These are phyloP conservation scores for Alca torda DNA, from an alignment of 2,797 vertebrate species.

Conservation along the genomic window DNA sequence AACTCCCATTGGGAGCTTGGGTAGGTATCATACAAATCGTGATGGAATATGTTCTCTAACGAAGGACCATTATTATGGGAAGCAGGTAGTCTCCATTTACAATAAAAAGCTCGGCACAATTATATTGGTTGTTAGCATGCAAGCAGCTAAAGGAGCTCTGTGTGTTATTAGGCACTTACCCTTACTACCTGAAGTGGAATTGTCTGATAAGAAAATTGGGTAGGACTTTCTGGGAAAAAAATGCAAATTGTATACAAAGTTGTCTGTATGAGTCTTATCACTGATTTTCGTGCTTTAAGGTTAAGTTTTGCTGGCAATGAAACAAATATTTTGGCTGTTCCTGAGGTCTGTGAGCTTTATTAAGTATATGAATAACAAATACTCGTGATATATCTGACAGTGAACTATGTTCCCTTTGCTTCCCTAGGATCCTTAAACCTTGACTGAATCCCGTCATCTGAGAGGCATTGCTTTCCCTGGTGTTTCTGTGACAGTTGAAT, in stretches of 20 bases:
- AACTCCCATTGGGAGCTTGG: slow-evolving; percentile 8
- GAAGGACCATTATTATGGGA: slow-evolving; percentile 39
- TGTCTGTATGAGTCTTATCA: background rate
- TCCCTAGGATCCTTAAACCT: background rate
- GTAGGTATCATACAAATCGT: slow-evolving; percentile 2
- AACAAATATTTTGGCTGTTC: background rate
- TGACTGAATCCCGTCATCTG: background rate
- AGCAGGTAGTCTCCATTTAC: slow-evolving; percentile 33
- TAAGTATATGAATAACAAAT: background rate
- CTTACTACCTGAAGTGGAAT: background rate
- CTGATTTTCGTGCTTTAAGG: background rate
- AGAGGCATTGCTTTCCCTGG: background rate
- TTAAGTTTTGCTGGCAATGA: background rate
- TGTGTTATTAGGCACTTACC: background rate
- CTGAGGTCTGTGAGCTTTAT: background rate
- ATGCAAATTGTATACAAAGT: background rate
- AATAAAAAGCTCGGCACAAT: slow-evolving; percentile 38
- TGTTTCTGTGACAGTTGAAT: background rate
- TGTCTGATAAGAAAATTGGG: background rate
- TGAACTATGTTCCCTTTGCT: background rate
- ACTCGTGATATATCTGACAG: background rate
- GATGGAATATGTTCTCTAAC: slow-evolving; percentile 24
- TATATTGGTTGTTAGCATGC: background rate
- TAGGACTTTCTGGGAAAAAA: background rate
- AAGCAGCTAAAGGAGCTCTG: background rate